Evolutionary conservation across 2,113 vertebrate genomes (phyloP).

Genomic region (Lophius piscatorius): DNA sequence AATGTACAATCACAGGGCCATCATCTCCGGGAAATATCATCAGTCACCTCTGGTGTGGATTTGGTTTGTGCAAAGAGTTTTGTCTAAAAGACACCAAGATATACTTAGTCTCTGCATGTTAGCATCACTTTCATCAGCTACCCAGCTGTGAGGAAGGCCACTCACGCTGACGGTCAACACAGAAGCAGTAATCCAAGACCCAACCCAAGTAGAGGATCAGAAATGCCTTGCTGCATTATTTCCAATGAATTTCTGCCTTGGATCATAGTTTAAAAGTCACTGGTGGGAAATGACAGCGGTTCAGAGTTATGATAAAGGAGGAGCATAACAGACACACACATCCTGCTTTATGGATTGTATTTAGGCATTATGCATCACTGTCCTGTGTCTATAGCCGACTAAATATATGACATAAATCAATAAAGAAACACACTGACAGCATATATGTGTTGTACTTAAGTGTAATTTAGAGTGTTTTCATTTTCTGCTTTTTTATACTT

Average conservation of each 20-base stretch:
- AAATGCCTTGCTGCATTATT: constrained; percentile 32
- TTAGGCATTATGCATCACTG: too few species aligned
- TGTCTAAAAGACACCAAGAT: constrained; percentile 25
- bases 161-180: constrained; percentile 18
- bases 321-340: constrained; percentile 43
- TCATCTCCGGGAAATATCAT: constrained; percentile 17
- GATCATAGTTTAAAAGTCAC: constrained; percentile 37
- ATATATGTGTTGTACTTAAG: too few species aligned
- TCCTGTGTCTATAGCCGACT: too few species aligned
- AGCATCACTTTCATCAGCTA: constrained; percentile 36
- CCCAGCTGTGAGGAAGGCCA: not conserved
- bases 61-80: constrained; percentile 23
- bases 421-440: too few species aligned
- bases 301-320: constrained; percentile 36
- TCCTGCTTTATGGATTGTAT: constrained; percentile 35
- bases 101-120: constrained; percentile 22
- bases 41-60: constrained; percentile 20
- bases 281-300: constrained; percentile 8
- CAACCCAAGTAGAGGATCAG: constrained; percentile 25
- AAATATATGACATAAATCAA: too few species aligned
- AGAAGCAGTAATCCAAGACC: not conserved
- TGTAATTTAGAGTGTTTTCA: too few species aligned
- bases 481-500: too few species aligned
- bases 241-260: constrained; percentile 46
- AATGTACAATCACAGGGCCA: constrained; percentile 39